Conservation (phyloP, 2,888 invertebrate species). For the Melanotus villosus region DNA sequence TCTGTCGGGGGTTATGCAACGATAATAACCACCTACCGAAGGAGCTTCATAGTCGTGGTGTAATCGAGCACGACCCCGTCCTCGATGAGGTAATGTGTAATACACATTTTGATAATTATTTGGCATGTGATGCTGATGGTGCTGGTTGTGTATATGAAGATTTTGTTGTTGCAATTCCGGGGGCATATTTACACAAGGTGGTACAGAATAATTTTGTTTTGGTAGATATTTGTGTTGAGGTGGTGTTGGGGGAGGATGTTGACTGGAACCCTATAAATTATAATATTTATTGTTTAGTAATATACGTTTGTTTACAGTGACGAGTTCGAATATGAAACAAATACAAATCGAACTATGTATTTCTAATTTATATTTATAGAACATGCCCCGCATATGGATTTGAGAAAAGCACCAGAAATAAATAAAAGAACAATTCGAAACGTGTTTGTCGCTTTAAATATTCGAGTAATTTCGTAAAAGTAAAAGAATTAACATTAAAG, state of each 20-base stretch:
- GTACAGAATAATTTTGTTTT: constrained; percentile 16
- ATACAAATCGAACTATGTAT: too few species aligned
- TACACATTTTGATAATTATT: constrained; percentile 68
- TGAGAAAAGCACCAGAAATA: too few species aligned
- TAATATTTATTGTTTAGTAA: too few species aligned
- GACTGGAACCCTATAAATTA: constrained; percentile 35
- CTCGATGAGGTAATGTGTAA: constrained; percentile 75
- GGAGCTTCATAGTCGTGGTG: constrained; percentile 69
- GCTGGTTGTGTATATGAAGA: constrained; percentile 25
- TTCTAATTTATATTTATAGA: too few species aligned
- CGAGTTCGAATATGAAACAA: too few species aligned
- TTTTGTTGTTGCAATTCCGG: constrained; percentile 31
- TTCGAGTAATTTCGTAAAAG: too few species aligned
- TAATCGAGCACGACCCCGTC: constrained; percentile 75
- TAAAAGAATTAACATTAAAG: too few species aligned
- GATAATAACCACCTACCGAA: constrained; percentile 52
- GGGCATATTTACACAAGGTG: not conserved
- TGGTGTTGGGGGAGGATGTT: constrained; percentile 17
- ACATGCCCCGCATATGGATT: too few species aligned
- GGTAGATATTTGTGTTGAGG: constrained; percentile 16
- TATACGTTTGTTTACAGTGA: too few species aligned
- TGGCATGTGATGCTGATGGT: constrained; percentile 48
- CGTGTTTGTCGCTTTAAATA: too few species aligned
- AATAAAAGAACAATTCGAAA: too few species aligned
- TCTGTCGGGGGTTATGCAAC: constrained; percentile 69